Percentiles rank a stretch among this genome's conserved stretches.
These are phyloP conservation scores for Brachionus plicatilis DNA, from an alignment of 1,140 invertebrate species.

Conservation along the genomic window DNA sequence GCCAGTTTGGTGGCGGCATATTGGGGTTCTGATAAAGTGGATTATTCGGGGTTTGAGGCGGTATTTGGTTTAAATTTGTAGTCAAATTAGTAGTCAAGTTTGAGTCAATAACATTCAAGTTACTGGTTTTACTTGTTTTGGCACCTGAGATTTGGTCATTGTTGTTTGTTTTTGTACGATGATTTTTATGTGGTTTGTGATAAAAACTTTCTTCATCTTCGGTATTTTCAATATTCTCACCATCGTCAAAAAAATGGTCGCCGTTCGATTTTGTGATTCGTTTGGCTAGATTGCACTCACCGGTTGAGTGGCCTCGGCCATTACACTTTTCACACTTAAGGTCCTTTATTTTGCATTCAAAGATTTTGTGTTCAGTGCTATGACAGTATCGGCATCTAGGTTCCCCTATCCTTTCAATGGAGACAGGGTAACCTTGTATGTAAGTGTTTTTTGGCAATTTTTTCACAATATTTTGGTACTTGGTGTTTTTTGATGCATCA, in stretches of 20 bases:
- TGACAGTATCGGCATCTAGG: background rate
- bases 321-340: background rate
- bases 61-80: too few species aligned
- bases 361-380: background rate
- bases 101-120: too few species aligned
- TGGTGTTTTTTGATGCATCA: background rate
- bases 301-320: background rate
- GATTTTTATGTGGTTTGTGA: too few species aligned
- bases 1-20: too few species aligned
- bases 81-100: too few species aligned
- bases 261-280: background rate
- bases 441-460: background rate
- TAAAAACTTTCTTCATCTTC: too few species aligned
- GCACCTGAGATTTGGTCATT: too few species aligned
- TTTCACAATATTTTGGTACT: background rate
- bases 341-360: background rate
- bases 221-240: too few species aligned
- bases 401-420: background rate
- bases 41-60: too few species aligned
- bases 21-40: too few species aligned
- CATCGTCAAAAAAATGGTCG: background rate
- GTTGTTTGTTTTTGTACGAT: too few species aligned
- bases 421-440: background rate
- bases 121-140: too few species aligned
- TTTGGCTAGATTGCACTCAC: background rate